These are phyloP conservation scores for Colistium nudipinnis DNA, from an alignment of 2,113 vertebrate genomes.

Conservation along the genomic window DNA sequence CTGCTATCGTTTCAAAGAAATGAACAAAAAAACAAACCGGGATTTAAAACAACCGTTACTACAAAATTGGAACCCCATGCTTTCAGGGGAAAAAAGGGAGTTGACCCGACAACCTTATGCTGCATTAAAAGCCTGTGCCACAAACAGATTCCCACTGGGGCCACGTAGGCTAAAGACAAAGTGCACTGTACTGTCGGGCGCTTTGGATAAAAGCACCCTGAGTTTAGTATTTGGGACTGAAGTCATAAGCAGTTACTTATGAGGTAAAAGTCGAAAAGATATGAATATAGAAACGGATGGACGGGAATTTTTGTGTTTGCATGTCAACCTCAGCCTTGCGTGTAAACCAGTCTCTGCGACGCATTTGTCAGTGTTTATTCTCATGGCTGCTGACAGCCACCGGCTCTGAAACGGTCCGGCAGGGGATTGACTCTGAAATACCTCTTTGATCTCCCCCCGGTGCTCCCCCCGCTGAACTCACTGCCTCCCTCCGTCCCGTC, in stretches of 20 bases:
- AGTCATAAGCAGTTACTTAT: background rate
- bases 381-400: constrained; percentile 62
- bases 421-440: constrained; percentile 48
- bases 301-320: constrained; percentile 17
- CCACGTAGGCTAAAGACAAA: constrained; percentile 16
- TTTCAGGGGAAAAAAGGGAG: background rate
- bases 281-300: background rate
- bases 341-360: constrained; percentile 39
- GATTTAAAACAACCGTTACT: background rate
- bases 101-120: constrained; percentile 4
- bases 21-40: background rate
- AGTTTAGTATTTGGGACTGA: background rate
- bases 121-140: constrained; percentile 3
- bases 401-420: constrained; percentile 50
- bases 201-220: constrained; percentile 17
- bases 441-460: constrained; percentile 63
- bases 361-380: constrained; percentile 61
- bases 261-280: background rate
- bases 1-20: background rate
- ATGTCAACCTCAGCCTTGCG: constrained; percentile 22
- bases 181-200: background rate
- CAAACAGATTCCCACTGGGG: constrained; percentile 12
- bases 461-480: constrained; percentile 16
- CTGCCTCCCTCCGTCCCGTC: constrained; percentile 25
- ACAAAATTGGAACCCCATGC: background rate